phyloP scores from a whole-genome alignment of 2,888 invertebrate genomes.

The Eristalis intricaria region DNA sequence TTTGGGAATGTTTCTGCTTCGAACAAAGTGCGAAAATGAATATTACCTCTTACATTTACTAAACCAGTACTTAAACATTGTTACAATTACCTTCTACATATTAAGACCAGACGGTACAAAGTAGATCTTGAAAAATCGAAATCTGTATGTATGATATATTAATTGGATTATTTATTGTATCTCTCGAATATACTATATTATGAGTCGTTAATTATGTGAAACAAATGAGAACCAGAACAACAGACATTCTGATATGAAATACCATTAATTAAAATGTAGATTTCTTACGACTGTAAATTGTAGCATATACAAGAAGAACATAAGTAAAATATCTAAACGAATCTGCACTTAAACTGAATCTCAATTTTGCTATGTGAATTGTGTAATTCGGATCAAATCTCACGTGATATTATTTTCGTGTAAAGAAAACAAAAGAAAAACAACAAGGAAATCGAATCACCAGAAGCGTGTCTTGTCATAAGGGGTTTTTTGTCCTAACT shows the following conservation, averaged over 20 bases:
- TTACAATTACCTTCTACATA: neutral
- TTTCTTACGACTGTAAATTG: conserved; percentile 11
- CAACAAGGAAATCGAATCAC: conserved; percentile 35
- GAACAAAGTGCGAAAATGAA: conserved; percentile 30
- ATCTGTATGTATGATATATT: neutral
- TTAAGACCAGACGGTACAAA: conserved; percentile 1
- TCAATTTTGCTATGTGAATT: conserved; percentile 3
- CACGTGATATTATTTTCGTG: conserved; percentile 23
- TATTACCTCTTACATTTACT: conserved; percentile 22
- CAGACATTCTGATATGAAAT: neutral
- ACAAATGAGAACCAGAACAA: conserved; percentile 6
- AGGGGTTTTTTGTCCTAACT: conserved; percentile 14
- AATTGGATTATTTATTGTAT: conserved; percentile 2
- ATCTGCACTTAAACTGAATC: conserved; percentile 14
- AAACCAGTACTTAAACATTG: conserved; percentile 30
- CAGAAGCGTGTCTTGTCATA: conserved; percentile 54
- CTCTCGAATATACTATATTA: conserved; percentile 1
- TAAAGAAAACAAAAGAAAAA: neutral
- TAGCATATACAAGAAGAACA: neutral
- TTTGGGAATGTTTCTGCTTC: conserved; percentile 27
- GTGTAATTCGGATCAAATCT: conserved; percentile 3
- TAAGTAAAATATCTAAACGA: neutral
- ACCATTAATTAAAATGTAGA: conserved; percentile 11
- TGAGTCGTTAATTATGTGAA: conserved; percentile 1
- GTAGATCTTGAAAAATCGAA: neutral